These are phyloP conservation scores for Drosophila mayri DNA, from an alignment of 1,140 invertebrate genomes.

Conservation along the genomic window DNA sequence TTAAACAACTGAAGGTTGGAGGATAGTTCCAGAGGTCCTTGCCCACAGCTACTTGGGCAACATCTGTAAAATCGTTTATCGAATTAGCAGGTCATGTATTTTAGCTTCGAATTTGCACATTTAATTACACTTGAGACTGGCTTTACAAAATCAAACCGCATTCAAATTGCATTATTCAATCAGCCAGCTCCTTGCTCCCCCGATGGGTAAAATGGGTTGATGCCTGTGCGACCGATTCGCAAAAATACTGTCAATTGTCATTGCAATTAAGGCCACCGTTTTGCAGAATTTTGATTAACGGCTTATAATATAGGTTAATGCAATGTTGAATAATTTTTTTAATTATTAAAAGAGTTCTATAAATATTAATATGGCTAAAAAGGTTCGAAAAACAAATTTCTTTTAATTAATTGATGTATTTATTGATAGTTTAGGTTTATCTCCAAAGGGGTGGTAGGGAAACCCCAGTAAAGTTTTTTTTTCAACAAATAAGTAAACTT, in stretches of 20 bases:
- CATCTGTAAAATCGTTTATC: conserved; percentile 40
- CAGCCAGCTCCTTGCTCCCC: conserved; percentile 38
- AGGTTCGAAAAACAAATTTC: no score
- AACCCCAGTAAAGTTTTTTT: no score
- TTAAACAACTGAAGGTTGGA: neutral
- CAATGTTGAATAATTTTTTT: neutral
- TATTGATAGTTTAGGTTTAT: no score
- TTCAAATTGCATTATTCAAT: conserved; percentile 78
- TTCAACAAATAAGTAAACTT: neutral
- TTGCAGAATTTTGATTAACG: conserved; percentile 62
- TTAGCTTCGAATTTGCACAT: conserved; percentile 46
- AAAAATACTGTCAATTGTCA: conserved; percentile 42
- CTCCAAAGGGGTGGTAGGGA: no score
- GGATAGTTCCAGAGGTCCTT: neutral
- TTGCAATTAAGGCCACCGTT: conserved; percentile 60
- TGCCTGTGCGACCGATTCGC: conserved; percentile 1
- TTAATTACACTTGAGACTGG: conserved; percentile 73
- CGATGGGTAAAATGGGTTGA: conserved; percentile 2
- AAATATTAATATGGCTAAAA: no score
- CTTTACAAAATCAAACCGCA: conserved; percentile 72
- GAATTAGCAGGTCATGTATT: conserved; percentile 53
- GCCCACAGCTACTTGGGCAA: conserved; percentile 1
- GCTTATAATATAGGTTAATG: conserved; percentile 2
- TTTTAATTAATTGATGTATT: no score
- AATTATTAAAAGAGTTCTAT: no score